Evolutionary conservation across 2,797 vertebrate genomes (phyloP).

Genomic region (Pyrocephalus nanus): DNA sequence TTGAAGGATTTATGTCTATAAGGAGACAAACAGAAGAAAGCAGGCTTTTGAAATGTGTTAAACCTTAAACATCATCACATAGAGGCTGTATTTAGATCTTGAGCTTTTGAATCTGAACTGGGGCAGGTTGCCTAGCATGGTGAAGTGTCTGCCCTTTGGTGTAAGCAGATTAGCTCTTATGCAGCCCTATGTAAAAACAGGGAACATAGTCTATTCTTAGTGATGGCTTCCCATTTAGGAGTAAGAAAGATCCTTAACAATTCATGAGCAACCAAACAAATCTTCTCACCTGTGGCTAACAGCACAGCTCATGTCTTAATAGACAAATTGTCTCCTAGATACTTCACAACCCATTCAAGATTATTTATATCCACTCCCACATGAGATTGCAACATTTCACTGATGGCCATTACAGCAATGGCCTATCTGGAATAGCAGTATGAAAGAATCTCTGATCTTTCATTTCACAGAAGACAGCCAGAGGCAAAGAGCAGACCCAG

Average conservation of each 20-base stretch:
- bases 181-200: not conserved
- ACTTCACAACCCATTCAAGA: not conserved
- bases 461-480: not conserved
- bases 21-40: not conserved
- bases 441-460: not conserved
- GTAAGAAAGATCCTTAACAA: not conserved
- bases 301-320: not conserved
- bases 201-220: not conserved
- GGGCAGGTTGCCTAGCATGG: not conserved
- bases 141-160: not conserved
- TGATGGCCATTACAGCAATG: not conserved
- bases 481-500: not conserved
- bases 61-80: not conserved
- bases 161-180: not conserved
- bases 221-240: not conserved
- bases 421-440: not conserved
- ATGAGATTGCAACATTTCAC: not conserved
- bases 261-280: not conserved
- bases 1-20: not conserved
- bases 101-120: not conserved
- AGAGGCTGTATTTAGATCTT: not conserved
- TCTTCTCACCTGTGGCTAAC: not conserved
- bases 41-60: not conserved
- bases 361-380: conserved; percentile 22
- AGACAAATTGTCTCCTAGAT: not conserved